These are phyloP conservation scores for Pomatorhinus ruficollis DNA, from an alignment of 2,113 vertebrate genomes.

Conservation along the genomic window DNA sequence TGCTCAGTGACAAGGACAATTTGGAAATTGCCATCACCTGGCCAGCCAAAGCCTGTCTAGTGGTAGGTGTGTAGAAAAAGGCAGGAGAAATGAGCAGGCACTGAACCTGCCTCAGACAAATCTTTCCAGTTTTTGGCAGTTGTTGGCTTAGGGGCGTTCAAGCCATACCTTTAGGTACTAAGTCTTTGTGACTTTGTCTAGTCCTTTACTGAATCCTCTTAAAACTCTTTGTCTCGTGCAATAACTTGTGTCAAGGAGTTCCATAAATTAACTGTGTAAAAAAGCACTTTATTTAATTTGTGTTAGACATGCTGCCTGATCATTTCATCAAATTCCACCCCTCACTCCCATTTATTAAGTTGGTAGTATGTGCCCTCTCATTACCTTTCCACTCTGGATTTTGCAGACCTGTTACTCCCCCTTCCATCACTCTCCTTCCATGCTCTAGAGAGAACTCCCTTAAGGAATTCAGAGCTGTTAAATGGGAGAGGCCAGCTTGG, in stretches of 20 bases:
- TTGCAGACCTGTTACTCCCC: neutral
- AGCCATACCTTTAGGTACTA: neutral
- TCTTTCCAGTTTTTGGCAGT: neutral
- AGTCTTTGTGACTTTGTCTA: constrained; percentile 28
- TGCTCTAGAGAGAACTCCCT: neutral
- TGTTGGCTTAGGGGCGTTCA: neutral
- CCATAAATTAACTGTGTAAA: constrained; percentile 45
- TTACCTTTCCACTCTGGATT: neutral
- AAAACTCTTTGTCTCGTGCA: neutral
- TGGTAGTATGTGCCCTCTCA: neutral
- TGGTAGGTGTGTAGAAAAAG: neutral
- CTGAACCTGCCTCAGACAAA: neutral
- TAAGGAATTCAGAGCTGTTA: neutral
- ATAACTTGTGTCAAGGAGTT: constrained; percentile 29
- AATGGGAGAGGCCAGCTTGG: neutral
- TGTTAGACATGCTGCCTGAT: constrained; percentile 22
- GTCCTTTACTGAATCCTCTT: constrained; percentile 15
- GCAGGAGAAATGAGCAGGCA: neutral
- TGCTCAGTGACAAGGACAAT: neutral
- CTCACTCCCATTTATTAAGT: neutral
- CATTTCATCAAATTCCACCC: constrained; percentile 2
- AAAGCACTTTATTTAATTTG: constrained; percentile 60
- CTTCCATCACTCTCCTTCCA: neutral
- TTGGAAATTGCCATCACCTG: neutral
- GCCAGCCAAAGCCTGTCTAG: neutral